Evolutionary conservation across 2,113 vertebrate species (phyloP), one percentile per base, ranked within the genome.

Genomic region (Malurus elegans): DNA sequence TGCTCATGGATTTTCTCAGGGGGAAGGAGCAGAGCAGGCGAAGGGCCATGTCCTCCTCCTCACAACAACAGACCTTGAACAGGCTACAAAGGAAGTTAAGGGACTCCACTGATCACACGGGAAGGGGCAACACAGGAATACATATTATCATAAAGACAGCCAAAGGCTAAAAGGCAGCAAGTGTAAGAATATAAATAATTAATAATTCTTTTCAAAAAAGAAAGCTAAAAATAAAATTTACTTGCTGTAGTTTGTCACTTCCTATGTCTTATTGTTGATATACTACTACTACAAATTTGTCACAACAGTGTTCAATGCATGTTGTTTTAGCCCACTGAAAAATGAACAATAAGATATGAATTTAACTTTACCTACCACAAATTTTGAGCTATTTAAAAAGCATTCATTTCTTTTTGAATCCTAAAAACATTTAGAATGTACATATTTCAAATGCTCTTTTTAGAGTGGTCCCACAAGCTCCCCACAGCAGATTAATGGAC

Each of bases 1-100:
- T 60, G n/a, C 34, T 64, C 3, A 0, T 44, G 31, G 48, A 40
- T 81, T 79, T 75, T 88, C 81, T 79, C 64, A 44, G 34, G 18
- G 19, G 31, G 44, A 75, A 57, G 32, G n/a, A 74, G 28, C 0
- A 78, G 10, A 71, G 42, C 60, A 62, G 53, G 40, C 1, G 0
- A 86, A 78, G 47, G 34, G 93, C 48, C 19, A 60, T 14, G 1
- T 47, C 86, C 61, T 91, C 51, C 60, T 86, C 56, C 53, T 50
- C 47, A 6, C 1, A 2, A 34, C 74, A 86, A 20, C 56, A 79
- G 72, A 74, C 56, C 53, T 48, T 75, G 44, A 53, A 20, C 44
- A 38, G 47, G 44, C 44, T 62, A 24, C 69, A 44, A 9, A 60
- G 69, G 69, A 57, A 56, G 31, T 17, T 5, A 11, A 11, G 54